Evolutionary conservation across 2,113 vertebrate genomes (phyloP).

Genomic region (Brachirus orientalis): DNA sequence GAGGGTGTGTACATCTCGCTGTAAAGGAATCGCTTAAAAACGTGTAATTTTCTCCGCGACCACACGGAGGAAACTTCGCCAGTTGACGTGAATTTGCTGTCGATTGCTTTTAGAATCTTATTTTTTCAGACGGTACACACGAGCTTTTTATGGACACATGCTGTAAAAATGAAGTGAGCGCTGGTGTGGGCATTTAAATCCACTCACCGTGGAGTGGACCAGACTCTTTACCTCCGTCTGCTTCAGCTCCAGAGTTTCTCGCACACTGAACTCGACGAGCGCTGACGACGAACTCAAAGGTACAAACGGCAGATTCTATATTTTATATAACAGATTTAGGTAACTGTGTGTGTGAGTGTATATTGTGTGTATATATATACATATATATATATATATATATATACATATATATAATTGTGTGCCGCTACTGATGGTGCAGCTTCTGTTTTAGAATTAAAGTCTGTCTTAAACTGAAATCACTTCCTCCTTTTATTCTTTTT

Average conservation of each 20-base stretch:
- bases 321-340: slow-evolving; percentile 99
- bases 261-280: slow-evolving; percentile 99
- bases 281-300: slow-evolving; percentile 93
- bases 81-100: slow-evolving; percentile 91
- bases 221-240: slow-evolving; percentile 93
- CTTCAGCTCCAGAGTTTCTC: slow-evolving; percentile 95
- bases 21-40: slow-evolving; percentile 99
- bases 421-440: slow-evolving; percentile 97
- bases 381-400: slow-evolving; percentile 81
- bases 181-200: slow-evolving; percentile 89
- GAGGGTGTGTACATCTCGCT: slow-evolving; percentile 99
- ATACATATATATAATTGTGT: slow-evolving; percentile 88
- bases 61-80: slow-evolving; percentile 62
- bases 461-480: slow-evolving; percentile 77
- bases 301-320: slow-evolving; percentile 93
- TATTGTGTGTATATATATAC: slow-evolving; percentile 82
- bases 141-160: slow-evolving; percentile 95
- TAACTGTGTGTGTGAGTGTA: slow-evolving; percentile 85
- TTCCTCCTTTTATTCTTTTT: background rate
- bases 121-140: slow-evolving; percentile 94
- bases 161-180: slow-evolving; percentile 98
- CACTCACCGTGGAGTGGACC: slow-evolving; percentile 93
- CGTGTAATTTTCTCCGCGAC: slow-evolving; percentile 99
- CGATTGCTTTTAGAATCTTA: slow-evolving; percentile 99
- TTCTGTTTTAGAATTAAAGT: slow-evolving; percentile 96